Conservation (phyloP, 2,797 vertebrate genomes). For the Scolopax bukidnonensis region DNA sequence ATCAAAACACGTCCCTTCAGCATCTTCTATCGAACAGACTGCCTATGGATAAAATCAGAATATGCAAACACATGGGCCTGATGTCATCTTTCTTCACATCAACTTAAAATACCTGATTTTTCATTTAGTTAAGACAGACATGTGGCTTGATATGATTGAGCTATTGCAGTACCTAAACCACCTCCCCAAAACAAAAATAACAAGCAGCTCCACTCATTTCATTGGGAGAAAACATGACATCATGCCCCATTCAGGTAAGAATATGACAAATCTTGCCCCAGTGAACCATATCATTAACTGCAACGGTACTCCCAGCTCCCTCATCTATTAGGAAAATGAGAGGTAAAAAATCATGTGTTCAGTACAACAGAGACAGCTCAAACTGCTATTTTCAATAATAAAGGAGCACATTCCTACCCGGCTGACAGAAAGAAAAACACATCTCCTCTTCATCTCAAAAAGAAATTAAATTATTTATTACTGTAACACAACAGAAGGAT, state of each 20-base stretch:
- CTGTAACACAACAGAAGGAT: neutral
- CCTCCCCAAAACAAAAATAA: slow-evolving; percentile 24
- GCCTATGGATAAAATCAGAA: neutral
- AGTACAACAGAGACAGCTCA: slow-evolving; percentile 1
- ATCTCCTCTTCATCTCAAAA: neutral
- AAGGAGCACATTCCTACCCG: neutral
- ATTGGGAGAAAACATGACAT: slow-evolving; percentile 45
- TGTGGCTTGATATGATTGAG: neutral
- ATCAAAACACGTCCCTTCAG: neutral
- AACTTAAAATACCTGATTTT: neutral
- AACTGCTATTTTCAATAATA: neutral
- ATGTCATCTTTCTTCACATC: slow-evolving; percentile 5
- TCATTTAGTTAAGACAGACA: neutral
- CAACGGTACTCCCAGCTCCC: neutral
- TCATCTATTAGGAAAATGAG: neutral
- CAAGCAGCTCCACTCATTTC: neutral
- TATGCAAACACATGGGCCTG: neutral
- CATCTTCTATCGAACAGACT: neutral
- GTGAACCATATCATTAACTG: neutral
- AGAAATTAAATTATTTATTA: slow-evolving; percentile 24
- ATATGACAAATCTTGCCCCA: slow-evolving; percentile 25
- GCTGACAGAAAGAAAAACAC: neutral
- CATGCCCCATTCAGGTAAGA: slow-evolving; percentile 19
- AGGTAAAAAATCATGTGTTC: neutral
- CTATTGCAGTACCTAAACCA: slow-evolving; percentile 6